These are phyloP conservation scores for Malurus cyaneus DNA, from an alignment of 2,113 vertebrate genomes.

Conservation along the genomic window DNA sequence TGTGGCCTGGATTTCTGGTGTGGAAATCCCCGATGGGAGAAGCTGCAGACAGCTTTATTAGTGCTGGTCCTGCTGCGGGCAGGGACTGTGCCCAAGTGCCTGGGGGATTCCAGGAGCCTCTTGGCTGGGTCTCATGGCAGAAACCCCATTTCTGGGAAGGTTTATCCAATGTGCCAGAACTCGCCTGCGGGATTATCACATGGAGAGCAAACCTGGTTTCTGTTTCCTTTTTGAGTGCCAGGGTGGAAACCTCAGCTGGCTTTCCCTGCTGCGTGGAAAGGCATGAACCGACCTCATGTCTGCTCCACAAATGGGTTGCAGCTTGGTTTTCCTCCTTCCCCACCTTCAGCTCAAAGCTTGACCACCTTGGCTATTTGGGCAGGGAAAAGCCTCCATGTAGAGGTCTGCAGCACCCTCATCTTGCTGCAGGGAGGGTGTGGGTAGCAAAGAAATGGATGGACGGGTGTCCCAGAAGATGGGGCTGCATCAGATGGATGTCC, in stretches of 20 bases:
- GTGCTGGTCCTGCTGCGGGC: neutral
- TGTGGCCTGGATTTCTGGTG: neutral
- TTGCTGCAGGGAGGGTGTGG: neutral
- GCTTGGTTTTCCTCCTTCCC: neutral
- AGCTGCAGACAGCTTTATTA: neutral
- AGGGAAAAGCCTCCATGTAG: neutral
- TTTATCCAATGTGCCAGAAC: neutral
- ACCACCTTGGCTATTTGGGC: accelerated
- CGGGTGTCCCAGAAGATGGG: neutral
- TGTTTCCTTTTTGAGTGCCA: neutral
- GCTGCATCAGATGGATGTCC: neutral
- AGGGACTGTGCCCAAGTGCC: neutral
- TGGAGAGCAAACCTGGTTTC: neutral
- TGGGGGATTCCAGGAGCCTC: neutral
- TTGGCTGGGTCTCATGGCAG: constrained; percentile 12
- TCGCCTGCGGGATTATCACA: neutral
- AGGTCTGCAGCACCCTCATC: neutral
- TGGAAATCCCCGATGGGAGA: neutral
- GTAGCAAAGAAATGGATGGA: neutral
- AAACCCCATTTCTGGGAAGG: neutral
- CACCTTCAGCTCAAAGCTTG: neutral
- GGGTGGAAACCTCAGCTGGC: neutral
- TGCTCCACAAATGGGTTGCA: neutral
- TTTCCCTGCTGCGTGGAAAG: neutral
- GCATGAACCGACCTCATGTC: neutral